Evolutionary conservation across 2,888 invertebrate genomes (phyloP).

Genomic region (Ochlodes sylvanus): DNA sequence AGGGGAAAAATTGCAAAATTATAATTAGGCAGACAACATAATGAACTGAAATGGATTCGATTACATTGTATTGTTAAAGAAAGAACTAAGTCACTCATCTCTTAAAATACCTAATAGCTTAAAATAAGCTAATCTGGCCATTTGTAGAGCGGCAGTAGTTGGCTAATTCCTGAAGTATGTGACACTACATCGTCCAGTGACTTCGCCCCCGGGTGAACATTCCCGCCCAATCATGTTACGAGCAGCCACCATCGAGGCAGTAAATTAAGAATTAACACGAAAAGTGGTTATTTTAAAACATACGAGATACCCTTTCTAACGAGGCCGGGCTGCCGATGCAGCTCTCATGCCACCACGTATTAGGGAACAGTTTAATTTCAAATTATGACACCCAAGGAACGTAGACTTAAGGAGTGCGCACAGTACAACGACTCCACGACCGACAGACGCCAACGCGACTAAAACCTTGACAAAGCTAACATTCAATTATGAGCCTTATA

Average conservation of each 20-base stretch:
- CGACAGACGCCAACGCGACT: too few species aligned
- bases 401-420: slow-evolving; percentile 3
- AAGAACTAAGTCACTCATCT: background rate
- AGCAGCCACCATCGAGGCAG: slow-evolving; percentile 76
- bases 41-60: too few species aligned
- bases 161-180: slow-evolving; percentile 22
- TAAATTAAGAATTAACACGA: slow-evolving; percentile 83
- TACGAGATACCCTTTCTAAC: slow-evolving; percentile 78
- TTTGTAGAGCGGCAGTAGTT: slow-evolving; percentile 9
- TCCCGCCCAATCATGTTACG: slow-evolving; percentile 73
- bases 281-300: slow-evolving; percentile 83
- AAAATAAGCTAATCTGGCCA: slow-evolving; percentile 6
- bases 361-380: slow-evolving; percentile 27
- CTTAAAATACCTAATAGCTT: background rate
- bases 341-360: slow-evolving; percentile 37
- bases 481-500: too few species aligned
- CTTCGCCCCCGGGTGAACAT: slow-evolving; percentile 63
- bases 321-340: slow-evolving; percentile 65
- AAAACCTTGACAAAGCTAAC: too few species aligned
- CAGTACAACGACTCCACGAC: too few species aligned
- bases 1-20: too few species aligned
- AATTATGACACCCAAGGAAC: slow-evolving; percentile 29
- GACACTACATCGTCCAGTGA: slow-evolving; percentile 62
- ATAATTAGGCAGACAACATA: too few species aligned
- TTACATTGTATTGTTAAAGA: slow-evolving; percentile 6